Percentiles rank a stretch among this genome's conserved stretches.
These are phyloP conservation scores for Drosophila lacertosa DNA, from an alignment of 1,140 invertebrate species.

Conservation along the genomic window DNA sequence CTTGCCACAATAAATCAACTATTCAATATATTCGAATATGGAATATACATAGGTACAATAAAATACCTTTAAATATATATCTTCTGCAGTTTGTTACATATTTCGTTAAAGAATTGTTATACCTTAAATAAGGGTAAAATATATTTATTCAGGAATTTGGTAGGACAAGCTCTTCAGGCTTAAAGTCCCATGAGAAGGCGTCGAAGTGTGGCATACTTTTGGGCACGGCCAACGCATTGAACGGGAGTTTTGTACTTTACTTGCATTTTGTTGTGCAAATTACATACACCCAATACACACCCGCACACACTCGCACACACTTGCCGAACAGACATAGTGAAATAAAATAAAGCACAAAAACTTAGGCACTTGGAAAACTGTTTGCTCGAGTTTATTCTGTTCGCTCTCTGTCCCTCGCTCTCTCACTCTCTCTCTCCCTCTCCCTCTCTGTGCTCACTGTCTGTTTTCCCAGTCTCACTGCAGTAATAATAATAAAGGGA, in stretches of 20 bases:
- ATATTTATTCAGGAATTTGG: neutral
- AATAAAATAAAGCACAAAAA: slow-evolving; percentile 47
- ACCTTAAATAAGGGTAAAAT: too few species aligned
- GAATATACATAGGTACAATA: too few species aligned
- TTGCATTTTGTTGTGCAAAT: slow-evolving; percentile 49
- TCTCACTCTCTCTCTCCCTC: too few species aligned
- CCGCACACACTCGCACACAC: slow-evolving; percentile 9
- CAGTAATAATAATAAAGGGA: slow-evolving; percentile 60
- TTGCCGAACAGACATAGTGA: slow-evolving; percentile 16
- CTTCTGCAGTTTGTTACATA: too few species aligned
- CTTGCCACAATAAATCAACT: neutral
- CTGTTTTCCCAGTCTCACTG: slow-evolving; percentile 42
- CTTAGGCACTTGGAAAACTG: slow-evolving; percentile 41
- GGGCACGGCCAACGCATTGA: slow-evolving; percentile 27
- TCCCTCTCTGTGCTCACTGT: too few species aligned
- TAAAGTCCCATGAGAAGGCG: slow-evolving; percentile 13
- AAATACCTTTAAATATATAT: too few species aligned
- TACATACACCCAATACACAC: slow-evolving; percentile 23
- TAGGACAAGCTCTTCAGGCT: neutral
- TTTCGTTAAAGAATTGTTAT: too few species aligned
- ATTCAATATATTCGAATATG: too few species aligned
- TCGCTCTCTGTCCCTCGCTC: slow-evolving; percentile 2
- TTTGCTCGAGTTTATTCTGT: slow-evolving; percentile 11
- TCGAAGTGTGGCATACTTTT: slow-evolving; percentile 50
- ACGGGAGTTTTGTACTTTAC: slow-evolving; percentile 36